Conservation (phyloP, 2,113 vertebrate species). For the Gopherus flavomarginatus region DNA sequence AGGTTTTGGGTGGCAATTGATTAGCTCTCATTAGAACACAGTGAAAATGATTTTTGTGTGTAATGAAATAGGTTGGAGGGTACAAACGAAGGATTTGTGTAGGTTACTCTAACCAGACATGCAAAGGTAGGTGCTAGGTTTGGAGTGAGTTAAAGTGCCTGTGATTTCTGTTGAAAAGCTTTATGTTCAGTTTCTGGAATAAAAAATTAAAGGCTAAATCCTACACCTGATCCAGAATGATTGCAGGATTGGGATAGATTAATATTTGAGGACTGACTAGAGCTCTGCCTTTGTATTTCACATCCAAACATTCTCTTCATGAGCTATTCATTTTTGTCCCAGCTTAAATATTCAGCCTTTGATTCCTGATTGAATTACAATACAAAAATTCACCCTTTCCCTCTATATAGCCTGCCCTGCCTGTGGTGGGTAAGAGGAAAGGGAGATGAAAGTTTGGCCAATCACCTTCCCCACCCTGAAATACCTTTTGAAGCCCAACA, state of each 20-base stretch:
- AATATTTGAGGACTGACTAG: neutral
- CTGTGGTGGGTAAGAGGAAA: neutral
- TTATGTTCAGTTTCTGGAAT: neutral
- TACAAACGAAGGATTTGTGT: fast-evolving
- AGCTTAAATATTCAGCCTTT: neutral
- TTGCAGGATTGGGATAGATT: neutral
- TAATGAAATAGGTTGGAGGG: neutral
- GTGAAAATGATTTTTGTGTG: neutral
- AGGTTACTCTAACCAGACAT: fast-evolving
- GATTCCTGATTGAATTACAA: neutral
- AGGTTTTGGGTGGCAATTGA: neutral
- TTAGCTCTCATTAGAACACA: neutral
- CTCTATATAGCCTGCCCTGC: neutral
- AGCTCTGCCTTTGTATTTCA: neutral
- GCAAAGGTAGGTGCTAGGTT: neutral
- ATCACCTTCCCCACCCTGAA: neutral
- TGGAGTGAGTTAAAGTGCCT: neutral
- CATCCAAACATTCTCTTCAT: neutral
- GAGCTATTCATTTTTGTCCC: conserved; percentile 3
- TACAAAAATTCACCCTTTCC: neutral
- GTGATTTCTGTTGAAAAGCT: neutral
- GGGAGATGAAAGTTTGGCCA: neutral
- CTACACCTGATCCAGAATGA: neutral
- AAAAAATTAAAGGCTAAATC: neutral
- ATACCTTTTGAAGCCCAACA: neutral